Base-by-base conservation (phyloP, 2,888 invertebrate species). In the Agrenia bidenticulata region DNA sequence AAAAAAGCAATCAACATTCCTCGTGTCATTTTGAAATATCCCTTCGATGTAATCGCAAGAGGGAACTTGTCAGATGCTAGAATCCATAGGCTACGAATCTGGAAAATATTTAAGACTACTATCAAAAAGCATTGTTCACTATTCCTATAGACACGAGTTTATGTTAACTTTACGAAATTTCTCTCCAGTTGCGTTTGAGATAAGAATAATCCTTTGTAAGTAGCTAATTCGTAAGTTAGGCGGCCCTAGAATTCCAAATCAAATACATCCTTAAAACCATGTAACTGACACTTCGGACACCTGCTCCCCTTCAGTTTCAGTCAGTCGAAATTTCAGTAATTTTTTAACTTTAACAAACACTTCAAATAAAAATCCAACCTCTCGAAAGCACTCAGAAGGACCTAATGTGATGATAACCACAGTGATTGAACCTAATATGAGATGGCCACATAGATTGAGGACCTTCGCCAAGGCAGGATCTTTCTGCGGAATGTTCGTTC, bases 61-160 rank as follows among this genome's bases (percentile, higher is more conserved):
- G 56, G 61, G 39, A 45, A 60, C 21, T 61, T 64, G 11, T 64
- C 61, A 0, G 64, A 45, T 13, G 61, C 65, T 4, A 65, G 49
- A 19, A 65, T 57, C 65, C 65, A 65, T 5, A 65, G 60, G 21
- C 65, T 61, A 26, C 65, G 57, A 42, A 65, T 53, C 65, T 65
- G n/a, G n/a, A 51, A 7, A 37, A n/a, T 5, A n/a, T n/a, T n/a
- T n/a, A n/a, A 42, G 19, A 39, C 21, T 41, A 57, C 11, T 57
- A 11, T 42, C 41, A 39, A 11, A 13, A 39, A 39, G 15, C 41
- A n/a, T 39, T 13, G 15, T 39, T 39, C 41, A 15, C 11, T 39
- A 13, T 15, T 39, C 41, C 11, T 39, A 15, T 11, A 39, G 41
- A 13, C 15, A 11, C 15, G 41, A 15, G n/a, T n/a, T n/a, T n/a